These are phyloP conservation scores for Periophthalmodon schlosseri DNA, from an alignment of 2,113 vertebrate species.

Conservation along the genomic window DNA sequence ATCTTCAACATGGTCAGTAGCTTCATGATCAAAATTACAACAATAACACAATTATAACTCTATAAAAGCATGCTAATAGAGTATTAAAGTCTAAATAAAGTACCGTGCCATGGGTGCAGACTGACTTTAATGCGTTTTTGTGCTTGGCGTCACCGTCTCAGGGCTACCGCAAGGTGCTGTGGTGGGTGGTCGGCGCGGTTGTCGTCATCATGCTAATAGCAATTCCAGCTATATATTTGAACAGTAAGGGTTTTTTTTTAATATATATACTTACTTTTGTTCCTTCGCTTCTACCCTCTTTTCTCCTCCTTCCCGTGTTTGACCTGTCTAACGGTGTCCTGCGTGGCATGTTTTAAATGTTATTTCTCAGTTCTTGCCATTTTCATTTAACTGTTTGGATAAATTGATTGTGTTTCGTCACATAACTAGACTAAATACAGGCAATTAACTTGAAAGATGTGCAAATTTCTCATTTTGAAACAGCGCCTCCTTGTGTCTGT, in stretches of 20 bases:
- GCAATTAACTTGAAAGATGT: neutral
- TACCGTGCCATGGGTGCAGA: neutral
- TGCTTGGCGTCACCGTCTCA: slow-evolving; percentile 54
- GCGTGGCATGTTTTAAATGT: neutral
- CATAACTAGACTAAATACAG: no score
- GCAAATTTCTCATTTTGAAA: neutral
- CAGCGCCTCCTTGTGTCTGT: slow-evolving; percentile 61
- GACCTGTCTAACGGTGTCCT: neutral
- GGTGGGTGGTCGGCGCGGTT: slow-evolving; percentile 63
- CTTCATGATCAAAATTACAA: neutral
- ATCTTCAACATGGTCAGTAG: slow-evolving; percentile 73
- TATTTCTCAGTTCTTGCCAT: neutral
- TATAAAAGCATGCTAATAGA: neutral
- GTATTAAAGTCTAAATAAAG: neutral
- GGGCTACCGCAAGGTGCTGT: slow-evolving; percentile 72
- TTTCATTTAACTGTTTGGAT: neutral
- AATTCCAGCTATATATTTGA: slow-evolving; percentile 72
- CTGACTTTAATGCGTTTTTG: slow-evolving; percentile 1
- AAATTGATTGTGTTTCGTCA: neutral
- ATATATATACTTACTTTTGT: neutral
- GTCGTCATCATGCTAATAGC: slow-evolving; percentile 76
- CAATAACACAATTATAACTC: neutral
- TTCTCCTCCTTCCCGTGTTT: neutral
- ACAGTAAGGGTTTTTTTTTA: slow-evolving; percentile 69
- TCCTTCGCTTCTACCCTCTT: neutral